Conservation (phyloP, 2,888 invertebrate genomes). For the Xanthorhoe spadicearia region DNA sequence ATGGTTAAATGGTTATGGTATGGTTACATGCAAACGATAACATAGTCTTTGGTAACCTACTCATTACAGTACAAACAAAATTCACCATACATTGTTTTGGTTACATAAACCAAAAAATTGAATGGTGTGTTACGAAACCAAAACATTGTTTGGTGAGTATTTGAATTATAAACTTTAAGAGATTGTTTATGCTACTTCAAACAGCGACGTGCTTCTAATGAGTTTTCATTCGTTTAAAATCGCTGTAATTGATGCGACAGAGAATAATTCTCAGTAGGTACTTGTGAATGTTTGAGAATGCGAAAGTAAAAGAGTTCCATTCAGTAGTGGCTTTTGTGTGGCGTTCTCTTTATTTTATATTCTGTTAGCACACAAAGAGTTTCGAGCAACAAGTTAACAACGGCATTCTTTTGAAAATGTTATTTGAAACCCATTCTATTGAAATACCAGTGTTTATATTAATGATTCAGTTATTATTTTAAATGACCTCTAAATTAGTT, state of each 20-base stretch:
- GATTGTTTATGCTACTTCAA: no score
- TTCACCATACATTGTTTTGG: no score
- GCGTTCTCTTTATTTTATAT: background rate
- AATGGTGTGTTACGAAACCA: no score
- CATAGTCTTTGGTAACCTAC: no score
- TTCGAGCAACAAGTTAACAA: conserved; percentile 16
- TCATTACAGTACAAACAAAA: no score
- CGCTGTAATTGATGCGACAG: background rate
- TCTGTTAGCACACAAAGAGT: conserved; percentile 2
- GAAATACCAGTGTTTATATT: background rate
- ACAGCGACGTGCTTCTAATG: no score
- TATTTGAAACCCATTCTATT: background rate
- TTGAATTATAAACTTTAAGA: no score
- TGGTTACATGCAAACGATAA: no score
- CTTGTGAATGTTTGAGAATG: background rate
- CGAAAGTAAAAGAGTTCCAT: background rate
- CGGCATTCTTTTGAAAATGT: background rate
- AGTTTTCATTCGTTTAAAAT: no score
- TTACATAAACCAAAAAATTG: no score
- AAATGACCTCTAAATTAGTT: background rate
- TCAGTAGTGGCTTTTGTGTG: background rate
- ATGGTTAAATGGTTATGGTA: no score
- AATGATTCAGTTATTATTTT: background rate
- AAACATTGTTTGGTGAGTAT: no score
- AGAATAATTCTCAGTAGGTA: background rate